Conservation (phyloP, 2,113 vertebrate genomes). For the Brachirus orientalis region DNA sequence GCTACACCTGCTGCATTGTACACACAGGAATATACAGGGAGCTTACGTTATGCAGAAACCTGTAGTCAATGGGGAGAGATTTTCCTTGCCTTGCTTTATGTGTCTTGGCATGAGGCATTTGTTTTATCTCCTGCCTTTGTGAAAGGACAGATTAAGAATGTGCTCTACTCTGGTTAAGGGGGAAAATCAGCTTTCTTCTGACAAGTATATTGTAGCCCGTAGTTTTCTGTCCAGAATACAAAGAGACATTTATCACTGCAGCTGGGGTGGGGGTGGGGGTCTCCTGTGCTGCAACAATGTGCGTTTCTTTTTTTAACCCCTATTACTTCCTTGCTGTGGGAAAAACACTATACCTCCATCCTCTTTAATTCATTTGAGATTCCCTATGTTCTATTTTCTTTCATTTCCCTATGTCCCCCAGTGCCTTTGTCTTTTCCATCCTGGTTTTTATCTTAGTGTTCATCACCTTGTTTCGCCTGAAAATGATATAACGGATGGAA, state of each 20-base stretch:
- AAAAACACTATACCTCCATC: slow-evolving; percentile 59
- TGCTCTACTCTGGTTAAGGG: slow-evolving; percentile 68
- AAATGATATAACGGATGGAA: slow-evolving; percentile 62
- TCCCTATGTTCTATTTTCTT: slow-evolving; percentile 35
- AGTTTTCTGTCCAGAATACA: slow-evolving; percentile 81
- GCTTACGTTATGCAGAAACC: no score
- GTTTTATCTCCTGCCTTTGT: slow-evolving; percentile 64
- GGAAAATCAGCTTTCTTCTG: slow-evolving; percentile 77
- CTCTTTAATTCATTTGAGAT: slow-evolving; percentile 58
- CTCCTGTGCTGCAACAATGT: slow-evolving; percentile 62
- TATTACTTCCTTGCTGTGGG: slow-evolving; percentile 67
- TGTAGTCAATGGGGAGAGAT: slow-evolving; percentile 36
- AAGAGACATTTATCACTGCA: slow-evolving; percentile 84
- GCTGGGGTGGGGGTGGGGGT: slow-evolving; percentile 58
- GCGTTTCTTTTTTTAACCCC: slow-evolving; percentile 71
- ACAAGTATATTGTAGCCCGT: slow-evolving; percentile 77
- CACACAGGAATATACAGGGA: slow-evolving; percentile 6
- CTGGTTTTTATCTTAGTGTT: slow-evolving; percentile 39
- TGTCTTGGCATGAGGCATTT: slow-evolving; percentile 63
- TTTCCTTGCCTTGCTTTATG: slow-evolving; percentile 50
- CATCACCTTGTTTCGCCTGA: slow-evolving; percentile 52
- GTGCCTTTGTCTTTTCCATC: slow-evolving; percentile 39
- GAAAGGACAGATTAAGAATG: slow-evolving; percentile 75
- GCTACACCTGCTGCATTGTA: slow-evolving; percentile 42
- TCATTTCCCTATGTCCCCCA: slow-evolving; percentile 25